Conservation (phyloP, 1,140 invertebrate genomes). For the Agrilus planipennis region DNA sequence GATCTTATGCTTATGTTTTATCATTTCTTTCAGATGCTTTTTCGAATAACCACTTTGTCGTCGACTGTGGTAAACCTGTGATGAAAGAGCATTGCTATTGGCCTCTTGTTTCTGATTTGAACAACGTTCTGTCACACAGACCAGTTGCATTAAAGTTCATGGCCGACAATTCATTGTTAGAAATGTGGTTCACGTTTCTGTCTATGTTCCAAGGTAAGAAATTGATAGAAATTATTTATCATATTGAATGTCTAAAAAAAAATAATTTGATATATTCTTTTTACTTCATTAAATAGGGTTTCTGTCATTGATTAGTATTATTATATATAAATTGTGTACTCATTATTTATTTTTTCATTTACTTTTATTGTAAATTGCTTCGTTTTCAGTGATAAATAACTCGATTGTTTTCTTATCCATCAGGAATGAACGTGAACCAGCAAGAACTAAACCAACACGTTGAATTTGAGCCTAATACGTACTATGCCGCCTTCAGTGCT, state of each 20-base stretch:
- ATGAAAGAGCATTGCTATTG: constrained; percentile 98
- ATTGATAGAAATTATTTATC: not conserved
- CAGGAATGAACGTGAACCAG: constrained; percentile 92
- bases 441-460: constrained; percentile 80
- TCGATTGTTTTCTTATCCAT: constrained; percentile 9
- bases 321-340: no score
- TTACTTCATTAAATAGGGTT: no score
- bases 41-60: constrained; percentile 80
- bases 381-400: no score
- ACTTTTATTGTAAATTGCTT: no score
- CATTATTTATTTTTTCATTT: no score
- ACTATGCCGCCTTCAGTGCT: constrained; percentile 93
- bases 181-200: constrained; percentile 91
- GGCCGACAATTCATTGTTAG: constrained; percentile 68
- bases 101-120: constrained; percentile 93
- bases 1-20: not conserved
- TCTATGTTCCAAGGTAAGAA: constrained; percentile 80
- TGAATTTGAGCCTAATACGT: constrained; percentile 94
- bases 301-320: no score
- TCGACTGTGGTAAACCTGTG: constrained; percentile 79
- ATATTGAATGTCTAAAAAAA: no score
- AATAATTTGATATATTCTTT: no score
- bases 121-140: constrained; percentile 90
- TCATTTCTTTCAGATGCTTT: constrained; percentile 45
- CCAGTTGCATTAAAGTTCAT: constrained; percentile 84